Conservation (phyloP, 2,888 invertebrate species). For the Agrilus mali region DNA sequence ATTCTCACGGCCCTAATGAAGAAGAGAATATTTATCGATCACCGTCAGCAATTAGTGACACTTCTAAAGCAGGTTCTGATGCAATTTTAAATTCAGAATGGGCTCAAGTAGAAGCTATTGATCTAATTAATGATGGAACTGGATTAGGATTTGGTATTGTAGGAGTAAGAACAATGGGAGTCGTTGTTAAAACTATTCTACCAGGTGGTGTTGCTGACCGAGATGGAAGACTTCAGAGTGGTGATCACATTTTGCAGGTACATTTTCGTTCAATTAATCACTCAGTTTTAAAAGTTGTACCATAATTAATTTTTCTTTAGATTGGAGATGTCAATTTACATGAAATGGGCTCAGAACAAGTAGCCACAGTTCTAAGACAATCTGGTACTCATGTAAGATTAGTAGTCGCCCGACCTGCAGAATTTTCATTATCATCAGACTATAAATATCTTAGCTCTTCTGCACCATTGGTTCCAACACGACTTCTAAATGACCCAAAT, state of each 20-base stretch:
- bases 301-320: constrained; percentile 18
- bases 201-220: constrained; percentile 96
- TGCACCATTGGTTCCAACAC: constrained; percentile 52
- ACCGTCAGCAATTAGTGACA: constrained; percentile 55
- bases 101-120: constrained; percentile 95
- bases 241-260: constrained; percentile 96
- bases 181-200: constrained; percentile 97
- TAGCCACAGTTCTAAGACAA: constrained; percentile 88
- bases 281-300: background rate
- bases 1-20: constrained; percentile 40
- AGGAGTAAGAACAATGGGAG: constrained; percentile 92
- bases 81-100: constrained; percentile 78
- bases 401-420: constrained; percentile 85
- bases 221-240: constrained; percentile 92
- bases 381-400: constrained; percentile 90
- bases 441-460: constrained; percentile 44
- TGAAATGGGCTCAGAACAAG: constrained; percentile 97
- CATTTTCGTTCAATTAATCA: constrained; percentile 21
- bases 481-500: constrained; percentile 73
- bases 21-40: constrained; percentile 38
- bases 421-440: constrained; percentile 48
- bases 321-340: constrained; percentile 56
- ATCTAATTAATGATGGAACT: constrained; percentile 93
- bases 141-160: constrained; percentile 98
- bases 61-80: constrained; percentile 51